These are phyloP conservation scores for Lagria hirta DNA, from an alignment of 2,888 invertebrate genomes.

Conservation along the genomic window DNA sequence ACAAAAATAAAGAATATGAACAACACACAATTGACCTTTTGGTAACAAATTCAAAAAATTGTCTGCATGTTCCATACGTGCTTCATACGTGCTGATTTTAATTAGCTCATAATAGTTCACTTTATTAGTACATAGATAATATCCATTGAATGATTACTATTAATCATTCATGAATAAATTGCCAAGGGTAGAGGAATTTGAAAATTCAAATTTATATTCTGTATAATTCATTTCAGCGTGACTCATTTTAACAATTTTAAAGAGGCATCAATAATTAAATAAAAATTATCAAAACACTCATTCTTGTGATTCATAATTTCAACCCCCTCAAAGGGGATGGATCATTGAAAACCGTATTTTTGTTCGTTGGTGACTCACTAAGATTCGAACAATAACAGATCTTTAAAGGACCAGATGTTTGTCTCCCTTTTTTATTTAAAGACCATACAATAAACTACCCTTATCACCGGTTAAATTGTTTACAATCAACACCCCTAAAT, in stretches of 20 bases:
- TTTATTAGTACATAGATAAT: constrained; percentile 14
- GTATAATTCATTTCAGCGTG: no score
- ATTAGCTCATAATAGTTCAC: constrained; percentile 18
- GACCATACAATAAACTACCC: constrained; percentile 14
- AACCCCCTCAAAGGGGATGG: constrained; percentile 23
- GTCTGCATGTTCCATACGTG: no score
- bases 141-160: no score
- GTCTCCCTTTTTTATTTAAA: constrained; percentile 24
- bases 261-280: constrained; percentile 22
- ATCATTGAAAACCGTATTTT: constrained; percentile 23
- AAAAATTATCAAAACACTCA: constrained; percentile 26
- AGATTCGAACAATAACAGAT: constrained; percentile 23
- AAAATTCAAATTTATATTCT: no score
- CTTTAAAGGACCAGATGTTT: constrained; percentile 24
- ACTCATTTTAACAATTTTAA: constrained; percentile 23
- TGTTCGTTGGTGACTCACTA: constrained; percentile 25
- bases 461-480: constrained; percentile 17
- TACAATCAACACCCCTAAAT: constrained; percentile 21
- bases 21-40: no score
- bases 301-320: constrained; percentile 25
- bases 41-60: no score
- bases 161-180: constrained; percentile 29
- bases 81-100: constrained; percentile 15
- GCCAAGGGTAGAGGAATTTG: constrained; percentile 35
- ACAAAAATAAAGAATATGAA: no score